Evolutionary conservation across 1,140 invertebrate genomes (phyloP), one percentile per base, ranked within the genome.

Genomic region (Apis florea): DNA sequence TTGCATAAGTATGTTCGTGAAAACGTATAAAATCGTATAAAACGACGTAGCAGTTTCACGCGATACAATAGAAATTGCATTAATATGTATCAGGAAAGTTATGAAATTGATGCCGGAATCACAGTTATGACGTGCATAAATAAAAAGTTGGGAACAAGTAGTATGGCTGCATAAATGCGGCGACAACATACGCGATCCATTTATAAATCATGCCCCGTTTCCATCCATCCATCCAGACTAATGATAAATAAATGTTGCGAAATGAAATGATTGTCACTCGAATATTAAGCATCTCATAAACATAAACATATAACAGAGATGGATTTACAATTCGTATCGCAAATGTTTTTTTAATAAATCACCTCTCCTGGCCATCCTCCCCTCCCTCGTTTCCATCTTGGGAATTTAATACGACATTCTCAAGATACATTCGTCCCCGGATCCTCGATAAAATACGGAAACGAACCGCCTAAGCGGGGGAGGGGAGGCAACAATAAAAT

Each of bases 401-500:
- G 19, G 19, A 21, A 26, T 59, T 59, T 19, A 49, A 73, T 73
- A 47, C 9, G 4, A 56, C 69, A 71, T 40, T 40, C 54, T 19
- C 31, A 71, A n/a, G 1, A 40, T 3, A 47, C 53, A 56, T 31
- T 56, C 12, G 6, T 53, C 5, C 5, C 53, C 26, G 12, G 6
- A 73, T 73, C 17, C 70, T 17, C 11, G 8, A 56, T 54, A 12
- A 58, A 56, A 51, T 69, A 51, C 6, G 3, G 10, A 49, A 26
- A 17, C 54, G 13, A 17, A 54, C 17, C 11, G 17, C 19, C n/a
- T 61, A 61, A 51, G 47, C 24, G 21, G 54, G 31, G n/a, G n/a
- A n/a, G n/a, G n/a, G n/a, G n/a, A n/a, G n/a, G 51, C 31, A 49
- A 73, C 78, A 66, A 56, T 74, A 71, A 79, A 79, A 72, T 51